Evolutionary conservation across 2,797 vertebrate genomes (phyloP).

Genomic region (Steatocranus sp.): DNA sequence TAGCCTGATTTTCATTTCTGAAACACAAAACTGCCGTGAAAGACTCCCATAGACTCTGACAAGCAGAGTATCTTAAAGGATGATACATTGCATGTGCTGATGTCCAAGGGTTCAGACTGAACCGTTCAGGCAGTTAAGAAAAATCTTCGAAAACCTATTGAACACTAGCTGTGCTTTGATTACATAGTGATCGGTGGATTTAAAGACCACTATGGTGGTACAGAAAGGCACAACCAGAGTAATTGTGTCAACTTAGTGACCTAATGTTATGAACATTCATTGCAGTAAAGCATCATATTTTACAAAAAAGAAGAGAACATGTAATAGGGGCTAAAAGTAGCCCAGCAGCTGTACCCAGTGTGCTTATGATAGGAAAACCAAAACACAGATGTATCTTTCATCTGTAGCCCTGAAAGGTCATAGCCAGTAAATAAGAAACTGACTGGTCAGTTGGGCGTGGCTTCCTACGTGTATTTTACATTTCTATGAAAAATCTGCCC

Average conservation of each 20-base stretch:
- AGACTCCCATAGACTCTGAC: neutral
- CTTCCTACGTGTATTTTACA: neutral
- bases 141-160: neutral
- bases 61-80: neutral
- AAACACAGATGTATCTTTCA: fast-evolving
- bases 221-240: neutral
- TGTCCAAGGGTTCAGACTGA: neutral
- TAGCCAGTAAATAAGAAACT: neutral
- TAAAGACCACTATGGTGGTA: neutral
- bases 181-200: neutral
- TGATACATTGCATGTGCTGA: neutral
- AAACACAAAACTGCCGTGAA: neutral
- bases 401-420: neutral
- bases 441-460: fast-evolving
- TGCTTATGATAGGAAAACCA: neutral
- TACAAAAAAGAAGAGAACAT: neutral
- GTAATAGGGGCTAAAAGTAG: neutral
- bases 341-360: neutral
- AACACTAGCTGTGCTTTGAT: neutral
- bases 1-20: neutral
- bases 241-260: neutral
- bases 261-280: neutral
- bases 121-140: neutral
- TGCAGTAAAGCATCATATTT: neutral
- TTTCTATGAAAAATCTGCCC: neutral